These are phyloP conservation scores for Rhinolophus ferrumequinum DNA, from an alignment of 2,113 vertebrate genomes.

Conservation along the genomic window DNA sequence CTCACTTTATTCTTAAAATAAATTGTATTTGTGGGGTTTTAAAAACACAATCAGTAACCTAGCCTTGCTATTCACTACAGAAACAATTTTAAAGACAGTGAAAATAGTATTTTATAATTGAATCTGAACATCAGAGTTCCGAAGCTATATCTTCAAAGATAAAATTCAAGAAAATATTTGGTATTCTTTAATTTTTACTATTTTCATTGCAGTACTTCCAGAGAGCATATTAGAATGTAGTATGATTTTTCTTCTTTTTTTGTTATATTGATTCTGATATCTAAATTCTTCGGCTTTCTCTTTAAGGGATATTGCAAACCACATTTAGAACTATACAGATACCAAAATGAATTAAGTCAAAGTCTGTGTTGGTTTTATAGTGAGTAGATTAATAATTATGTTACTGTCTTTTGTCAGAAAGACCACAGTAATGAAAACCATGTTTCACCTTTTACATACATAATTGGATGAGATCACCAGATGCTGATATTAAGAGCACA, in stretches of 20 bases:
- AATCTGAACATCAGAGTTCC: slow-evolving; percentile 61
- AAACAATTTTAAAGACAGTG: slow-evolving; percentile 47
- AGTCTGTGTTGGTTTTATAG: slow-evolving; percentile 26
- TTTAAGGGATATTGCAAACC: slow-evolving; percentile 8
- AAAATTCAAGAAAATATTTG: slow-evolving; percentile 49
- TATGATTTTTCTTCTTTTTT: slow-evolving; percentile 26
- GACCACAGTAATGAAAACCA: slow-evolving; percentile 50
- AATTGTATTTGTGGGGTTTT: slow-evolving; percentile 1
- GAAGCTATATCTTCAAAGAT: slow-evolving; percentile 30
- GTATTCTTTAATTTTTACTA: slow-evolving; percentile 27
- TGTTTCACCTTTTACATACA: slow-evolving; percentile 30
- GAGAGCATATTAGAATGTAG: slow-evolving; percentile 29
- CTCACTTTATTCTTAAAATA: slow-evolving; percentile 61
- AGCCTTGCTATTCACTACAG: background rate
- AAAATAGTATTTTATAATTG: slow-evolving; percentile 50
- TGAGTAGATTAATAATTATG: slow-evolving; percentile 42
- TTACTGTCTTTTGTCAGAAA: slow-evolving; percentile 48
- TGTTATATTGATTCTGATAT: slow-evolving; percentile 12
- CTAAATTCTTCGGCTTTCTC: background rate
- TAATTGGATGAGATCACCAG: slow-evolving; percentile 63
- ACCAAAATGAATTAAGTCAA: slow-evolving; percentile 27
- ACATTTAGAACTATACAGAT: slow-evolving; percentile 24
- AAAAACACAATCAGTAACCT: slow-evolving; percentile 47
- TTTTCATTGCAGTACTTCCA: slow-evolving; percentile 20
- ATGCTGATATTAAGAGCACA: slow-evolving; percentile 61